Evolutionary conservation across 2,113 vertebrate species (phyloP).

Genomic region (Orthochromis indermauri): DNA sequence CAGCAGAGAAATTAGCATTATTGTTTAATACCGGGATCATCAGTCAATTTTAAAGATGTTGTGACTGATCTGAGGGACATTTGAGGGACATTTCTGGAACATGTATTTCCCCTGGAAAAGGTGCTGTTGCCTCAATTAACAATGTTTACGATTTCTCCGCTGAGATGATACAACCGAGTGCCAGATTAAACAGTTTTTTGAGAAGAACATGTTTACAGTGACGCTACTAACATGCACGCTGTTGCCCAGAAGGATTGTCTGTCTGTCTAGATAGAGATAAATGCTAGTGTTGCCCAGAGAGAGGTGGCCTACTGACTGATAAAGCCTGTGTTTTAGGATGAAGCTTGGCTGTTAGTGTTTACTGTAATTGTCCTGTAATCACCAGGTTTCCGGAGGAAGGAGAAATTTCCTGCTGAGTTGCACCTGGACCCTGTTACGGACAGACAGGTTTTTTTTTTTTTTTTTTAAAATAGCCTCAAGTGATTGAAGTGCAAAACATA

Average conservation of each 20-base stretch:
- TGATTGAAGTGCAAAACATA: not conserved
- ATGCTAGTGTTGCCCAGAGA: conserved; percentile 7
- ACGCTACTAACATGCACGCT: conserved; percentile 14
- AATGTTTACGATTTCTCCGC: not conserved
- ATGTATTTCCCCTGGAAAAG: not conserved
- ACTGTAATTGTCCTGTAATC: conserved; percentile 60
- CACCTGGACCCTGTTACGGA: conserved; percentile 43
- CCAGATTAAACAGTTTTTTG: not conserved
- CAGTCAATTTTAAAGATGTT: not conserved
- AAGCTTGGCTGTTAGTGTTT: conserved; percentile 51
- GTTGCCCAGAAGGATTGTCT: not conserved
- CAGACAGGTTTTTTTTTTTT: not conserved
- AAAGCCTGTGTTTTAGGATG: conserved; percentile 29
- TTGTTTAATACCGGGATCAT: not conserved
- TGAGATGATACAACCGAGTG: not conserved
- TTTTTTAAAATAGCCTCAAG: not conserved
- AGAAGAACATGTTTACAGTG: conserved; percentile 7
- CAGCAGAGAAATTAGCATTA: not conserved
- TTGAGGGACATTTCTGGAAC: not conserved
- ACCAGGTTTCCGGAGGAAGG: conserved; percentile 7
- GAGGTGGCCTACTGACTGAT: conserved; percentile 20
- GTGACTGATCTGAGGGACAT: not conserved
- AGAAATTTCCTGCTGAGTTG: conserved; percentile 6
- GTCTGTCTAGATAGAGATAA: conserved; percentile 44
- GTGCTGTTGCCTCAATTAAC: not conserved